These are phyloP conservation scores for Notocelia uddmanniana DNA, from an alignment of 2,888 invertebrate genomes.

Conservation along the genomic window DNA sequence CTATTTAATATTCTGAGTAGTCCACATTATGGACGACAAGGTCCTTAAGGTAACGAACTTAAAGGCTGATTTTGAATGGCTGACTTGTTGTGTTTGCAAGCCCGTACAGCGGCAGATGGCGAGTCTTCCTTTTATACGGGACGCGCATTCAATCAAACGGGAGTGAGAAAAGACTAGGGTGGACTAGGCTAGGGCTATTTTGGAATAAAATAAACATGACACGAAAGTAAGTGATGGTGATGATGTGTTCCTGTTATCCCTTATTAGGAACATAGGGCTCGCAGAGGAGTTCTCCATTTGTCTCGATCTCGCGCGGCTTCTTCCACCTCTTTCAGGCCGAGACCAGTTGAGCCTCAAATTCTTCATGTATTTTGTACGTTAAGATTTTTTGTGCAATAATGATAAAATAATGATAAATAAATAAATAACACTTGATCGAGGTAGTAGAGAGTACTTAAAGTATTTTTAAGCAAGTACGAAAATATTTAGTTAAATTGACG, in stretches of 20 bases:
- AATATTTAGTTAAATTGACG: too few species aligned
- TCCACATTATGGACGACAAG: not conserved
- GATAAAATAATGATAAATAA: too few species aligned
- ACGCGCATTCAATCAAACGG: constrained; percentile 75
- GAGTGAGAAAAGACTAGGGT: constrained; percentile 56
- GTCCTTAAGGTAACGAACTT: not conserved
- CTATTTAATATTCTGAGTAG: constrained; percentile 34
- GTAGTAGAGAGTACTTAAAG: too few species aligned
- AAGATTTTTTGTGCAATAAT: too few species aligned
- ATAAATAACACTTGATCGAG: too few species aligned
- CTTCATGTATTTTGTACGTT: too few species aligned
- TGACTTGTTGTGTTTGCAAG: constrained; percentile 37
- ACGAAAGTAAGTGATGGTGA: not conserved
- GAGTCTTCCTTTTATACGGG: constrained; percentile 79
- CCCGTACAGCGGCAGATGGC: constrained; percentile 72
- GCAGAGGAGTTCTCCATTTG: too few species aligned
- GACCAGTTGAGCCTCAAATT: too few species aligned
- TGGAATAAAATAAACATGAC: not conserved
- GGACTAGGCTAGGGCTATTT: constrained; percentile 55
- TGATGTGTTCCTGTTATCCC: not conserved
- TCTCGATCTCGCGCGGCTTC: too few species aligned
- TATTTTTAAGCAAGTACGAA: too few species aligned
- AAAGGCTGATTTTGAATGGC: not conserved
- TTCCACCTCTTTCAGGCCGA: too few species aligned
- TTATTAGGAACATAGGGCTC: too few species aligned